phyloP scores from a whole-genome alignment of 2,888 invertebrate genomes.

The Leucophenga montana region DNA sequence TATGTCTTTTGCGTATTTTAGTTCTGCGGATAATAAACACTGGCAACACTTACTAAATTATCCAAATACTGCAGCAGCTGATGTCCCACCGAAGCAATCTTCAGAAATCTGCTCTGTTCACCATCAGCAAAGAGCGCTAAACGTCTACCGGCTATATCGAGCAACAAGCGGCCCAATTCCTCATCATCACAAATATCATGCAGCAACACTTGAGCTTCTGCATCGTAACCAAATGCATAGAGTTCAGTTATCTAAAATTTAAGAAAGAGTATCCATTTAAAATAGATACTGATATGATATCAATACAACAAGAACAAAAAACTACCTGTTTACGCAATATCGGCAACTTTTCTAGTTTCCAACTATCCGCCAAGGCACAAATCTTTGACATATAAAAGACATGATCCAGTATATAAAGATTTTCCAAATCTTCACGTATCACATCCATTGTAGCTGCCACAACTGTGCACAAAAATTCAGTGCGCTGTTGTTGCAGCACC shows the following conservation, averaged over 20 bases:
- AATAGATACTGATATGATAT: not conserved
- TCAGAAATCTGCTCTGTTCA: constrained; percentile 77
- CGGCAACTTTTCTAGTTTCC: constrained; percentile 84
- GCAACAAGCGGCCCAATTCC: constrained; percentile 80
- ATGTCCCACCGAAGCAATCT: constrained; percentile 85
- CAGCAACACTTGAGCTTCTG: constrained; percentile 78
- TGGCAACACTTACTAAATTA: constrained; percentile 75
- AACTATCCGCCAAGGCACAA: constrained; percentile 80
- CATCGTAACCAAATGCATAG: constrained; percentile 79
- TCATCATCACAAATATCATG: constrained; percentile 81
- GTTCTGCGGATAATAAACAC: constrained; percentile 53
- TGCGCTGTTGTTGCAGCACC: constrained; percentile 79
- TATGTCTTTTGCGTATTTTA: constrained; percentile 29
- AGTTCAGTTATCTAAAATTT: constrained; percentile 76
- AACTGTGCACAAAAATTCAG: constrained; percentile 82
- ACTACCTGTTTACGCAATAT: constrained; percentile 85
- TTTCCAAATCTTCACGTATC: constrained; percentile 78
- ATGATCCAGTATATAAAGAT: constrained; percentile 74
- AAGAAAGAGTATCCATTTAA: not conserved
- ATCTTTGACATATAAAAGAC: constrained; percentile 83
- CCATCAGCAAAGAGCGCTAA: constrained; percentile 79
- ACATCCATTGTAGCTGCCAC: constrained; percentile 84
- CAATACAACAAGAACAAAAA: constrained; percentile 43
- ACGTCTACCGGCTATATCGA: constrained; percentile 87
- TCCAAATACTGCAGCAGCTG: constrained; percentile 85